phyloP scores from a whole-genome alignment of 92 coral and sea anemone genomes.

The Epizoanthus rinbou region DNA sequence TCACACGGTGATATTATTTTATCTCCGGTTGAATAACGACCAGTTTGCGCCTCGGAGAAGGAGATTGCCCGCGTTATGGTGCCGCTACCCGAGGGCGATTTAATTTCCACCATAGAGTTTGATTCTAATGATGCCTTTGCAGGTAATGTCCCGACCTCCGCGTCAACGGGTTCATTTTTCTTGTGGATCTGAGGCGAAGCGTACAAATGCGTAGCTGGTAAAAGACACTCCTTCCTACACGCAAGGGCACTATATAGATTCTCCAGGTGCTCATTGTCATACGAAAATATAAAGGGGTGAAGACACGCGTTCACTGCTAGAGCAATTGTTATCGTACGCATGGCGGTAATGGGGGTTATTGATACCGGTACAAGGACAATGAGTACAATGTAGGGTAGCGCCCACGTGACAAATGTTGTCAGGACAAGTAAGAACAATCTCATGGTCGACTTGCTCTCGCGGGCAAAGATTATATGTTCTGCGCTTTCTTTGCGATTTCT shows the following conservation, averaged over 20 bases:
- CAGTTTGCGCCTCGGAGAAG: conserved; percentile 30
- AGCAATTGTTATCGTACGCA: conserved; percentile 81
- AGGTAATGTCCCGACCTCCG: conserved; percentile 61
- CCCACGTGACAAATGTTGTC: conserved; percentile 76
- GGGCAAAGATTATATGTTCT: conserved; percentile 41
- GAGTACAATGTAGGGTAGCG: conserved; percentile 72
- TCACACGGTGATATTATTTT: conserved; percentile 60
- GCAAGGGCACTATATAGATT: conserved; percentile 76
- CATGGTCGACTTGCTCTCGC: conserved; percentile 69
- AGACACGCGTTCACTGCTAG: conserved; percentile 80
- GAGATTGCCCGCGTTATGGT: conserved; percentile 48
- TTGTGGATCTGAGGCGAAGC: conserved; percentile 40
- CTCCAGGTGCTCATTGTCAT: conserved; percentile 80
- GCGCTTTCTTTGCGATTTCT: conserved; percentile 39
- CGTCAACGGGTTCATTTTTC: conserved; percentile 26
- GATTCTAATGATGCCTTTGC: conserved; percentile 59
- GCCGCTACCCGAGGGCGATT: conserved; percentile 33
- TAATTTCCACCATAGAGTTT: conserved; percentile 45
- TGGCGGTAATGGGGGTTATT: conserved; percentile 68
- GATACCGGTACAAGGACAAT: conserved; percentile 67
- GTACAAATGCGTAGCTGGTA: conserved; percentile 36
- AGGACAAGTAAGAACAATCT: conserved; percentile 72
- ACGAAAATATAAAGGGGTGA: conserved; percentile 82
- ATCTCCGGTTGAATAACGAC: conserved; percentile 21
- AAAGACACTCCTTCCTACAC: conserved; percentile 58